Percentiles rank a stretch among this genome's conserved stretches.
These are phyloP conservation scores for Psophia crepitans DNA, from an alignment of 2,113 vertebrate genomes.

Conservation along the genomic window DNA sequence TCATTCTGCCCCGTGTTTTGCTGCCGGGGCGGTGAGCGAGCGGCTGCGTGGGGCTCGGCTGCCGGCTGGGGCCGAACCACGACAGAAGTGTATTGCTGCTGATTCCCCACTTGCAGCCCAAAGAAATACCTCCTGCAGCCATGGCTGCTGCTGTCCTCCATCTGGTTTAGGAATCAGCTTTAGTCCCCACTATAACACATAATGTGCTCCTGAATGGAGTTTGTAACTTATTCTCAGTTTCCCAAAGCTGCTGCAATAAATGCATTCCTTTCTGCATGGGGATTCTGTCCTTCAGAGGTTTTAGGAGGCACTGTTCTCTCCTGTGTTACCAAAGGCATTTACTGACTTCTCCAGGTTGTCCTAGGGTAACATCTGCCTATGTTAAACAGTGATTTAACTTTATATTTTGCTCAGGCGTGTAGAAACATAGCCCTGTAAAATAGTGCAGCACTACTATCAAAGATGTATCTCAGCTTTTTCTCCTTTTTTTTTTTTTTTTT, in stretches of 20 bases:
- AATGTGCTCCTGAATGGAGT: neutral
- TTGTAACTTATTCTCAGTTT: neutral
- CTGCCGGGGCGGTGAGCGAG: no score
- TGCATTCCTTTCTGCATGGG: accelerated
- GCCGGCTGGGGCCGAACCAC: no score
- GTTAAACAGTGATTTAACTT: neutral
- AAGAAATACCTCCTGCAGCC: neutral
- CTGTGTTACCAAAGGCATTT: neutral
- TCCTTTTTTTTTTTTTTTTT: neutral
- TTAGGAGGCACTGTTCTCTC: neutral
- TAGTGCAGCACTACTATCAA: neutral
- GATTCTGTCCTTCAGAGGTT: neutral
- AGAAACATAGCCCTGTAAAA: neutral
- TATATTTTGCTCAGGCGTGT: neutral
- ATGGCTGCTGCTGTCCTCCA: neutral
- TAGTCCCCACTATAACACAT: neutral
- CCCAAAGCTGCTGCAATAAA: neutral
- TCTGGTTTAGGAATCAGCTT: neutral
- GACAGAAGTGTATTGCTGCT: accelerated
- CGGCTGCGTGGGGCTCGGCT: no score
- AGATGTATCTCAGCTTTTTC: neutral
- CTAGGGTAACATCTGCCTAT: accelerated
- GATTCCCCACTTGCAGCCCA: accelerated
- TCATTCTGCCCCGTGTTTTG: no score
- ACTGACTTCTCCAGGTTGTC: neutral